Percentiles rank a stretch among this genome's conserved stretches.
Evolutionary conservation across 2,888 invertebrate species (phyloP).

Genomic region (Cinara cedri): DNA sequence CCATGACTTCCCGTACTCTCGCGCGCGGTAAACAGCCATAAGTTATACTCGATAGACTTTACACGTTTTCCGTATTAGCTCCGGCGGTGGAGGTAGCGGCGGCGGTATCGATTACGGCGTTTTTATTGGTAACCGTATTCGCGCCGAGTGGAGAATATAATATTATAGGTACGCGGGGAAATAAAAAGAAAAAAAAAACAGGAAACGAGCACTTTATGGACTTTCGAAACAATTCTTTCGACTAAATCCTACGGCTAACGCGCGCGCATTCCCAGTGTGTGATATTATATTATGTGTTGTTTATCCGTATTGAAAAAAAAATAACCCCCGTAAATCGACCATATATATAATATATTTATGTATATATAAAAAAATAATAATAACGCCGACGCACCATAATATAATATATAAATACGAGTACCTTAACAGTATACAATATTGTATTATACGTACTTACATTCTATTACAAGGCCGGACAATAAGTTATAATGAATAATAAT

Average conservation of each 20-base stretch:
- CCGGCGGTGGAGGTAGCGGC: conserved; percentile 29
- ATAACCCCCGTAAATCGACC: neutral
- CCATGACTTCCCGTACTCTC: conserved; percentile 54
- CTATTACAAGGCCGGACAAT: too few relatives aligned
- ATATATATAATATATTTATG: too few relatives aligned
- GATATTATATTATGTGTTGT: neutral
- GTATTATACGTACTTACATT: too few relatives aligned
- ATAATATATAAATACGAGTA: too few relatives aligned
- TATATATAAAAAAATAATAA: neutral
- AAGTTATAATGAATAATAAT: too few relatives aligned
- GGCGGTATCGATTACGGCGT: conserved; percentile 47
- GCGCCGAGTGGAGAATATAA: conserved; percentile 1
- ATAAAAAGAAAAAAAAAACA: conserved; percentile 10
- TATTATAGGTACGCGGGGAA: neutral
- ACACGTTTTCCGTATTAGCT: conserved; percentile 56
- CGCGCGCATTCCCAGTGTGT: neutral
- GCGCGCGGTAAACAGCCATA: conserved; percentile 50
- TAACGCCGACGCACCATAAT: neutral
- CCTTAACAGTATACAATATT: too few relatives aligned
- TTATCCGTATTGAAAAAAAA: neutral
- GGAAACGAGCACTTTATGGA: conserved; percentile 31
- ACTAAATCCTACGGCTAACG: conserved; percentile 16
- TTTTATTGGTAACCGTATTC: conserved; percentile 44
- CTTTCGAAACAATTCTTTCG: conserved; percentile 46
- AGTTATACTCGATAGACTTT: conserved; percentile 52